Percentiles rank a stretch among this genome's conserved stretches.
phyloP scores from a whole-genome alignment of 2,888 invertebrate genomes.

The Amiota minor region DNA sequence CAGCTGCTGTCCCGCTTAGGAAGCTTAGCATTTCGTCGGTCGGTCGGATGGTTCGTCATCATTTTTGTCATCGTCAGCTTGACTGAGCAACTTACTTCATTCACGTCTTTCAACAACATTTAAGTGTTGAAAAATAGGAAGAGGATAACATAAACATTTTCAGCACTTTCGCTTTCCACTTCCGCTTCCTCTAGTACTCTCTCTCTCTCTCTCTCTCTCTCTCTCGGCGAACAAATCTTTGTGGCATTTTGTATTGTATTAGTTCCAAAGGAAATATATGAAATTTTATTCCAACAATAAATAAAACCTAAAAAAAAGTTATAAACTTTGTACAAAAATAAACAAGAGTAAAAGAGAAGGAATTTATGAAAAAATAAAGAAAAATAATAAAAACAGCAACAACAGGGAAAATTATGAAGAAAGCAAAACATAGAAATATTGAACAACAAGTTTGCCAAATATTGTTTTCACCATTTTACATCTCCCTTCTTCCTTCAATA shows the following conservation, averaged over 20 bases:
- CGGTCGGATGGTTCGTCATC: not conserved
- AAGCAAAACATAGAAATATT: not conserved
- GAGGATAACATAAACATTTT: not conserved
- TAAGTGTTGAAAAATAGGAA: no score
- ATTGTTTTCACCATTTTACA: not conserved
- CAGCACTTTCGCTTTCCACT: constrained; percentile 6
- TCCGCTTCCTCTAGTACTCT: no score
- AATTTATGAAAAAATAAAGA: not conserved
- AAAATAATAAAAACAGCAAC: not conserved
- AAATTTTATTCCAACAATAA: not conserved
- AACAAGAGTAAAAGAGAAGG: not conserved
- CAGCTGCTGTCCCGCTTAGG: not conserved
- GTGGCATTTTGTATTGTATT: no score
- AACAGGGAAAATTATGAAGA: not conserved
- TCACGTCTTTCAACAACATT: no score
- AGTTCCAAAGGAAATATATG: no score
- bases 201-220: no score
- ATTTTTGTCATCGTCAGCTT: no score
- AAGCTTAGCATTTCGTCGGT: constrained; percentile 6
- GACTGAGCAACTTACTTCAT: no score
- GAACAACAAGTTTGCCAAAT: constrained; percentile 13
- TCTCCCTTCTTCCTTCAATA: no score
- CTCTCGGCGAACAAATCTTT: no score
- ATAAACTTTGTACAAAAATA: not conserved
- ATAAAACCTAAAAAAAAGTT: constrained; percentile 14